These are phyloP conservation scores for Lasiurus borealis DNA, from an alignment of 2,113 vertebrate species.

Conservation along the genomic window DNA sequence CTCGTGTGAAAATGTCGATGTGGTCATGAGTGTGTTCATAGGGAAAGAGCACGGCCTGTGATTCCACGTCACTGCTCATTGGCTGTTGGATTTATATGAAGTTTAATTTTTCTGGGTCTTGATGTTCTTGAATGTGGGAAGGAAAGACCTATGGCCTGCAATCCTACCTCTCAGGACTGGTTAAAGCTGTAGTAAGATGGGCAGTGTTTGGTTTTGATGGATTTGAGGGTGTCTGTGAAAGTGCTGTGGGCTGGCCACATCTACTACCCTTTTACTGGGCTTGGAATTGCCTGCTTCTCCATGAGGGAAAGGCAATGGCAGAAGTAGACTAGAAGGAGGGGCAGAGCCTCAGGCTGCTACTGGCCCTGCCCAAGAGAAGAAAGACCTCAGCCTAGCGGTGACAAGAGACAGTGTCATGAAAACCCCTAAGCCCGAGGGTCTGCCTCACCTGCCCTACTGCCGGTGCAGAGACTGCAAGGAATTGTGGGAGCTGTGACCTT, in stretches of 20 bases:
- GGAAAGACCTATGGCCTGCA: background rate
- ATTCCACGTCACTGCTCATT: too few relatives aligned
- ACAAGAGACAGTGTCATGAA: background rate
- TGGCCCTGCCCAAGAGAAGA: background rate
- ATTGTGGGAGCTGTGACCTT: background rate
- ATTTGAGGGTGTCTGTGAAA: background rate
- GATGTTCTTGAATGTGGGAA: background rate
- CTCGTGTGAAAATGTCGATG: background rate
- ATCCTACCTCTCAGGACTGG: background rate
- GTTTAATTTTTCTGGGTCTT: background rate
- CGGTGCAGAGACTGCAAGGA: accelerated
- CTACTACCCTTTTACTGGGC: background rate
- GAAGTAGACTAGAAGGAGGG: background rate
- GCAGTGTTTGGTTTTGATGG: background rate
- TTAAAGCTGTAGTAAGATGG: background rate
- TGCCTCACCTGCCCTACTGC: background rate
- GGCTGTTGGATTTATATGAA: background rate
- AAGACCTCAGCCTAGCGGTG: background rate
- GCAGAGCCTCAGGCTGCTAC: accelerated
- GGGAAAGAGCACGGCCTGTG: background rate
- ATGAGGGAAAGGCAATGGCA: background rate
- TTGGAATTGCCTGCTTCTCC: background rate
- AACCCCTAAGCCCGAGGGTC: accelerated
- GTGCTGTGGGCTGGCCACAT: background rate
- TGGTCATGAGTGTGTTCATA: background rate